Evolutionary conservation across 2,797 vertebrate genomes (phyloP).

Genomic region (Otolemur crassicaudatus): DNA sequence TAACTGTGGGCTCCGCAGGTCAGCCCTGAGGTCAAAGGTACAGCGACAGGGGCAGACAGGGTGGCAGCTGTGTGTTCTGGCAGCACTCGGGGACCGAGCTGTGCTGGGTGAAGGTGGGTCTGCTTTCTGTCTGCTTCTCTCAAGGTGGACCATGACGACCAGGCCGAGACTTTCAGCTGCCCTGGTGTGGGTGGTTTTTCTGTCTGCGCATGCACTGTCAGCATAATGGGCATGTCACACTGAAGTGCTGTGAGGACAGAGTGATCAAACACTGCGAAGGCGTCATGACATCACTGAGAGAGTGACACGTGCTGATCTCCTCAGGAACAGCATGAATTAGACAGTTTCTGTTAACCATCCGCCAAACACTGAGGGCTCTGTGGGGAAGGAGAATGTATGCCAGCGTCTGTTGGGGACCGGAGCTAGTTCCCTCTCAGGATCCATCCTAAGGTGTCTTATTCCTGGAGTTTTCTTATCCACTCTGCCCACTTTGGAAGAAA

Average conservation of each 20-base stretch:
- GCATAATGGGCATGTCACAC: fast-evolving
- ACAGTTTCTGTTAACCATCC: neutral
- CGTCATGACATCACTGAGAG: neutral
- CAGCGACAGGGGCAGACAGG: neutral
- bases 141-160: fast-evolving
- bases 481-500: constrained; percentile 10
- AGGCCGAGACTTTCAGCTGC: neutral
- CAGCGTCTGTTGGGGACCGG: neutral
- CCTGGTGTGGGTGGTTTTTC: fast-evolving
- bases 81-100: neutral
- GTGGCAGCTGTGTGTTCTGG: constrained; percentile 67
- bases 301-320: neutral
- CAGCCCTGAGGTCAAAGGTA: constrained; percentile 74
- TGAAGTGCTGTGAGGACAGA: neutral
- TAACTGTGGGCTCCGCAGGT: constrained; percentile 78
- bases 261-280: neutral
- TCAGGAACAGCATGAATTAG: neutral
- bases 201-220: neutral
- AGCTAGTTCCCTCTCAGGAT: neutral
- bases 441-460: neutral
- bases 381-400: neutral
- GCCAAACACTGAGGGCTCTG: neutral
- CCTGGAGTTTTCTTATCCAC: neutral
- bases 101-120: neutral
- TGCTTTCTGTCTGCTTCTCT: neutral